Percentiles rank a stretch among this genome's conserved stretches.
Evolutionary conservation across 2,888 invertebrate genomes (phyloP).

Genomic region (Chymomyza procnemis): DNA sequence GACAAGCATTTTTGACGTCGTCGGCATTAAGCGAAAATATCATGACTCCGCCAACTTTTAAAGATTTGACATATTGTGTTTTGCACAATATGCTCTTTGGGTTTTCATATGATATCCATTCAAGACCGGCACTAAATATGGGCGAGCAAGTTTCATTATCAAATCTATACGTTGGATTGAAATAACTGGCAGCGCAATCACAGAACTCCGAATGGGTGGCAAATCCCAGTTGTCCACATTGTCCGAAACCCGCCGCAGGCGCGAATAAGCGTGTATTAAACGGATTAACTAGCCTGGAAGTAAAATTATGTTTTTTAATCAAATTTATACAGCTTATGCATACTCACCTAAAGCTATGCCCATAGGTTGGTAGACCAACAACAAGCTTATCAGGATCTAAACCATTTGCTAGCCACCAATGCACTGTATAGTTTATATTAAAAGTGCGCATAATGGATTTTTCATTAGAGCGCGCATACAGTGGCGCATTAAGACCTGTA

Average conservation of each 20-base stretch:
- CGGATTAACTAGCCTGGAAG: conserved; percentile 82
- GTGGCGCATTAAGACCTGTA: conserved; percentile 91
- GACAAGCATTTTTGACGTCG: conserved; percentile 83
- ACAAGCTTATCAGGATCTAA: conserved; percentile 88
- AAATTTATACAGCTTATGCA: neutral
- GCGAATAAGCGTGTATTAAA: conserved; percentile 84
- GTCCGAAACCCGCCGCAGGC: conserved; percentile 85
- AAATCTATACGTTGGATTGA: conserved; percentile 80
- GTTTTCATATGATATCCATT: conserved; percentile 93
- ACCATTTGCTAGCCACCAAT: conserved; percentile 87
- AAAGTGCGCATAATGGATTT: conserved; percentile 83
- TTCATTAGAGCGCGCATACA: conserved; percentile 83
- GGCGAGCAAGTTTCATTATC: conserved; percentile 87
- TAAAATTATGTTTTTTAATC: neutral
- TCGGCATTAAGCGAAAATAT: conserved; percentile 90
- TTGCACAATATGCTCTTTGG: conserved; percentile 84
- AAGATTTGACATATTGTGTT: conserved; percentile 82
- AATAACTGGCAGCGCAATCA: conserved; percentile 81
- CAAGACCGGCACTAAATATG: conserved; percentile 83
- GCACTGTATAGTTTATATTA: conserved; percentile 89
- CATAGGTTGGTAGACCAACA: conserved; percentile 92
- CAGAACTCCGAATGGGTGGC: conserved; percentile 86
- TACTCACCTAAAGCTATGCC: conserved; percentile 85
- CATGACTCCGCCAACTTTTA: conserved; percentile 89
- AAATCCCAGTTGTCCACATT: conserved; percentile 85